Percentiles rank a stretch among this genome's conserved stretches.
These are phyloP conservation scores for Synaphobranchus kaupii DNA, from an alignment of 2,797 vertebrate genomes.

Conservation along the genomic window DNA sequence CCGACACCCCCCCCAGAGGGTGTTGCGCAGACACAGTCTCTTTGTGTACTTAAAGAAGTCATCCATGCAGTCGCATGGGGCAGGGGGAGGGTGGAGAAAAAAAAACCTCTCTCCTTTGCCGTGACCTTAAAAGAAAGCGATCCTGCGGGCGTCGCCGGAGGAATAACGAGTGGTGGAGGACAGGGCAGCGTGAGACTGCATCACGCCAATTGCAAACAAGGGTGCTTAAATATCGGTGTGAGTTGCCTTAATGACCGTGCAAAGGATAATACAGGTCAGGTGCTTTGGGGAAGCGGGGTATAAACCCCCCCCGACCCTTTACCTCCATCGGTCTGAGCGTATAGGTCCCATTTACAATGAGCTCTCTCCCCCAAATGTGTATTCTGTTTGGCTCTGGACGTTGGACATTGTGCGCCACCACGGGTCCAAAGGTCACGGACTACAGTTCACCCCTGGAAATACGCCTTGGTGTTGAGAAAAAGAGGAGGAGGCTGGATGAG, in stretches of 20 bases:
- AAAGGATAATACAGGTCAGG: neutral
- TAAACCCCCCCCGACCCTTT: slow-evolving; percentile 25
- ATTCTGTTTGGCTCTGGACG: neutral
- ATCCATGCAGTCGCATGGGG: neutral
- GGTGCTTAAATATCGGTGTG: neutral
- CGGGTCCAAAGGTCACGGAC: neutral
- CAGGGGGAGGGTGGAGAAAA: neutral
- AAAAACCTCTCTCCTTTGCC: neutral
- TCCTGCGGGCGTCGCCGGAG: no score
- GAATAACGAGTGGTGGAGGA: neutral
- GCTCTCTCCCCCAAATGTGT: neutral
- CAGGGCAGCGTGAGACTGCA: neutral
- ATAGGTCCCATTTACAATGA: neutral
- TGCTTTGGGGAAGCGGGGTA: neutral
- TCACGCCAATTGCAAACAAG: neutral
- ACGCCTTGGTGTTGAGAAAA: neutral
- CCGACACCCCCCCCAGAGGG: neutral
- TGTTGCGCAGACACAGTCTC: neutral
- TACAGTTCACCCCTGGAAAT: neutral
- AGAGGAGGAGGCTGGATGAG: neutral
- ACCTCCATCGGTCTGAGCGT: neutral
- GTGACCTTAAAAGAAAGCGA: neutral
- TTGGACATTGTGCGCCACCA: neutral
- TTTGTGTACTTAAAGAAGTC: slow-evolving; percentile 11
- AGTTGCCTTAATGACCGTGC: neutral